phyloP scores from a whole-genome alignment of 2,888 invertebrate genomes.

The Plutella xylostella region DNA sequence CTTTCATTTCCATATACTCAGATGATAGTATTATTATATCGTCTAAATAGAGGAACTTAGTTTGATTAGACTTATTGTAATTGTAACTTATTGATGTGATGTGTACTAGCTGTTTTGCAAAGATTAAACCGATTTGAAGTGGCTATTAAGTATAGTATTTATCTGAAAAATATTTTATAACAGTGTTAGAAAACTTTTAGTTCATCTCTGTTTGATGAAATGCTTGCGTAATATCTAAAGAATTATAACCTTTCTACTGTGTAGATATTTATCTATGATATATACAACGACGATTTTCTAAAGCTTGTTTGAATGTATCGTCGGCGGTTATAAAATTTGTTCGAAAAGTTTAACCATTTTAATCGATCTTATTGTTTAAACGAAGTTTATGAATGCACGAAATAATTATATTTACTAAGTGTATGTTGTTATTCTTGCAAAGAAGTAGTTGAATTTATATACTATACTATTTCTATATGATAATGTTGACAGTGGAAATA shows the following conservation, averaged over 20 bases:
- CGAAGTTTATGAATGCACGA: not conserved
- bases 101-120: not conserved
- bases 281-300: not conserved
- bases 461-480: not conserved
- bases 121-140: not conserved
- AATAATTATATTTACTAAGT: not conserved
- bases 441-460: not conserved
- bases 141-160: too few relatives aligned
- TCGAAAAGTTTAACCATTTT: constrained; percentile 12
- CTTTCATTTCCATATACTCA: not conserved
- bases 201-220: too few relatives aligned
- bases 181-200: too few relatives aligned
- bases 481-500: constrained; percentile 49
- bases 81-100: not conserved
- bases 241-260: too few relatives aligned
- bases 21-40: not conserved
- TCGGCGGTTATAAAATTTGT: not conserved
- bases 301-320: not conserved
- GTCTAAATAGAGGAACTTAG: not conserved
- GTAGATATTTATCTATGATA: too few relatives aligned
- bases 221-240: too few relatives aligned
- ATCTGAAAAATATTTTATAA: too few relatives aligned
- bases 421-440: not conserved
- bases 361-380: constrained; percentile 7
- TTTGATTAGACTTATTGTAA: not conserved